A percentile compares a stretch with the other conserved stretches of the same genome.
These are phyloP conservation scores for Thamnophis sirtalis DNA, from an alignment of 2,113 vertebrate species.

Conservation along the genomic window DNA sequence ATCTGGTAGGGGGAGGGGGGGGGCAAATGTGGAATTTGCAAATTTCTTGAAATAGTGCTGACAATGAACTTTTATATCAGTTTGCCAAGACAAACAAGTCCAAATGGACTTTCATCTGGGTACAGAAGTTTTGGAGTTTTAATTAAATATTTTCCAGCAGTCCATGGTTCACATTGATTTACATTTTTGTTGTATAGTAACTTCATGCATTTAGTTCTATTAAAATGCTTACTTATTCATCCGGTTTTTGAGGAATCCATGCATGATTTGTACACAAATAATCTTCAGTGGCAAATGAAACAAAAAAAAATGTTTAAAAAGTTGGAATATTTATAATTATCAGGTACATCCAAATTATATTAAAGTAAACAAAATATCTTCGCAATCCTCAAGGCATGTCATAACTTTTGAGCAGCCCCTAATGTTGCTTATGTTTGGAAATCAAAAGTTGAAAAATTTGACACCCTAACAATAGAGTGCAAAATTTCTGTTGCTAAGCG, in stretches of 20 bases:
- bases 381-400: too few species aligned
- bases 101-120: not conserved
- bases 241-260: not conserved
- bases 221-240: not conserved
- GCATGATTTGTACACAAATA: not conserved
- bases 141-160: not conserved
- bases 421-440: too few species aligned
- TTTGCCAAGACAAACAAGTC: not conserved
- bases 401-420: too few species aligned
- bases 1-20: not conserved
- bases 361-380: too few species aligned
- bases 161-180: not conserved
- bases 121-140: not conserved
- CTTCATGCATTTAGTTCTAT: not conserved
- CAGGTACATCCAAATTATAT: too few species aligned
- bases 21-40: not conserved
- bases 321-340: too few species aligned
- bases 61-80: not conserved
- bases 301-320: too few species aligned
- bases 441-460: too few species aligned
- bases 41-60: not conserved
- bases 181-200: not conserved
- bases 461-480: not conserved
- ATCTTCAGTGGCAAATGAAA: not conserved
- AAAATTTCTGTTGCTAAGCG: not conserved